phyloP scores from a whole-genome alignment of 2,797 vertebrate species.

The Lerista edwardsae region DNA sequence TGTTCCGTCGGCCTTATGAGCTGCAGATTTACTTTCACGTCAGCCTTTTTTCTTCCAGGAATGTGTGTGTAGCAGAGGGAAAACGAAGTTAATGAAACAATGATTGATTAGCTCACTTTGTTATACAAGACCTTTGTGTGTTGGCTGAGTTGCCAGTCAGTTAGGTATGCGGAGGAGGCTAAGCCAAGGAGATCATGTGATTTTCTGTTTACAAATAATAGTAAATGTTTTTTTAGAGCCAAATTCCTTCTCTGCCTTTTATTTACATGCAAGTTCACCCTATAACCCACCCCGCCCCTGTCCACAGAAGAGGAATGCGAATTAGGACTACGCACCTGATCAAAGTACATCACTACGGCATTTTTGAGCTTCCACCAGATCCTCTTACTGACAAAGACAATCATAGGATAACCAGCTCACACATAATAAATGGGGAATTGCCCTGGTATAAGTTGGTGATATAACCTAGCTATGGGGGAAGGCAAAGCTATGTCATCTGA shows the following conservation, averaged over 20 bases:
- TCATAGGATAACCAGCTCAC: not conserved
- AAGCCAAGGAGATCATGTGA: constrained; percentile 20
- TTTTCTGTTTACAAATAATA: constrained; percentile 32
- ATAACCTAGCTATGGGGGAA: not conserved
- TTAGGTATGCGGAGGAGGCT: constrained; percentile 33
- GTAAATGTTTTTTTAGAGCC: not conserved
- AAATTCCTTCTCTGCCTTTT: not conserved
- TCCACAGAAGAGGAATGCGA: not conserved
- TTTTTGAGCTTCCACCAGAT: not conserved
- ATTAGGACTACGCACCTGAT: not conserved
- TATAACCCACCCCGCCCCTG: not conserved
- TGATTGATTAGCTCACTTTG: constrained; percentile 22
- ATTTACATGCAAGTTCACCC: not conserved
- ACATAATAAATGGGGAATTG: not conserved
- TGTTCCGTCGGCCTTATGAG: constrained; percentile 18
- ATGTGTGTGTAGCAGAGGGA: not conserved
- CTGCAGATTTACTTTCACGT: constrained; percentile 37
- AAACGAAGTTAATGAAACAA: constrained; percentile 30
- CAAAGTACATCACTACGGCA: not conserved
- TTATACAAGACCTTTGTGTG: constrained; percentile 21
- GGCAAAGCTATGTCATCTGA: too few relatives aligned
- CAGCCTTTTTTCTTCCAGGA: not conserved
- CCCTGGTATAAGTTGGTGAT: not conserved
- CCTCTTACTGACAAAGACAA: not conserved
- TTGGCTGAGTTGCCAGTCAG: constrained; percentile 9